Conservation (phyloP, 2,113 vertebrate species). For the Boulengeromyrus knoepffleri region DNA sequence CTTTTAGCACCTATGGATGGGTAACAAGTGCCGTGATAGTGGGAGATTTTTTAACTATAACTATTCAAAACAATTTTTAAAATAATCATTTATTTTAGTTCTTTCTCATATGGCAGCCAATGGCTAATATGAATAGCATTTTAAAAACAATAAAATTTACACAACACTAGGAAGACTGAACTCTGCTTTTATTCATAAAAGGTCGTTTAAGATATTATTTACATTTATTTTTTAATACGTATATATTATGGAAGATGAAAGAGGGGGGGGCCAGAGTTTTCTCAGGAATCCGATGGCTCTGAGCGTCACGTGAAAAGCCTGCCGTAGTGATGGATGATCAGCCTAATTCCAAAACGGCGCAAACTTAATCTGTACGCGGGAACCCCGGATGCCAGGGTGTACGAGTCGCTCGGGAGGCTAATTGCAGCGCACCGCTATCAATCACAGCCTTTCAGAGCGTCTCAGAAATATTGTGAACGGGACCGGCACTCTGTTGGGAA, state of each 20-base stretch:
- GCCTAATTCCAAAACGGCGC: conserved; percentile 84
- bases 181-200: neutral
- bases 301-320: conserved; percentile 49
- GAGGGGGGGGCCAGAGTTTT: neutral
- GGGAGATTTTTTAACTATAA: neutral
- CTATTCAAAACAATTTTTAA: neutral
- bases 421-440: conserved; percentile 64
- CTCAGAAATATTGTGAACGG: conserved; percentile 42
- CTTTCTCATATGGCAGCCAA: neutral
- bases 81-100: neutral
- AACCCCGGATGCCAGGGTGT: conserved; percentile 93
- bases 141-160: neutral
- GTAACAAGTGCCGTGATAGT: neutral
- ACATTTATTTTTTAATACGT: neutral
- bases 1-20: neutral
- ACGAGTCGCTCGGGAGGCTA: conserved; percentile 63
- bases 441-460: conserved; percentile 60
- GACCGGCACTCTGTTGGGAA: conserved; percentile 46
- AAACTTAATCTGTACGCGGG: conserved; percentile 77
- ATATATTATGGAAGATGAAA: neutral
- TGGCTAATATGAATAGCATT: neutral
- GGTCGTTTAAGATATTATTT: neutral
- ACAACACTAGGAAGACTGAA: neutral
- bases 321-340: conserved; percentile 79
- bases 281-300: conserved; percentile 42